phyloP scores from a whole-genome alignment of 2,888 invertebrate genomes.

The Polydrusus pterygomalis region DNA sequence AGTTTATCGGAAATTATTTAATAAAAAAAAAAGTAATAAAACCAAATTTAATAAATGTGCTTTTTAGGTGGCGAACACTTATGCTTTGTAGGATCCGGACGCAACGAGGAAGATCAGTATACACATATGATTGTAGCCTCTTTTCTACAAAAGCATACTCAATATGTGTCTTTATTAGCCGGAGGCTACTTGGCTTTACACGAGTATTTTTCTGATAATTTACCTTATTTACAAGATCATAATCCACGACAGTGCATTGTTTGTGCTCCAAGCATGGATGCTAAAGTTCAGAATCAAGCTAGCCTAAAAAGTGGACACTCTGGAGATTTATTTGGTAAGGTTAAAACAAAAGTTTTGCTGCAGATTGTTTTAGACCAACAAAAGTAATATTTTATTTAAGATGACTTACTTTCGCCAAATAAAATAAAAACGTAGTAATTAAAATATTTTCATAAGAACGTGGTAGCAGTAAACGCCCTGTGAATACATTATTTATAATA shows the following conservation, averaged over 20 bases:
- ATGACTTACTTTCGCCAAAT: no score
- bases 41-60: no score
- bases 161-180: slow-evolving; percentile 92
- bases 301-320: slow-evolving; percentile 68
- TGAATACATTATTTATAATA: no score
- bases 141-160: slow-evolving; percentile 94
- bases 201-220: slow-evolving; percentile 87
- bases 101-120: slow-evolving; percentile 95
- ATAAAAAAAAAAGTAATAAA: no score
- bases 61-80: slow-evolving; percentile 84
- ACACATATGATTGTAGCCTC: slow-evolving; percentile 99
- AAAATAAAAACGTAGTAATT: no score
- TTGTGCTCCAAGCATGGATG: slow-evolving; percentile 76
- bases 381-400: no score
- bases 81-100: slow-evolving; percentile 94
- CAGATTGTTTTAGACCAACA: no score
- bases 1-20: no score
- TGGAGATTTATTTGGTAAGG: slow-evolving; percentile 80
- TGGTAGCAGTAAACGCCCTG: no score
- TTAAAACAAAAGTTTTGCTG: no score
- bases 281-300: slow-evolving; percentile 53
- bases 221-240: slow-evolving; percentile 90
- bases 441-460: no score
- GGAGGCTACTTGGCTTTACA: slow-evolving; percentile 93
- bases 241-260: slow-evolving; percentile 87